Evolutionary conservation across 2,797 vertebrate genomes (phyloP), one percentile per base, ranked within the genome.

Genomic region (Amphiprion clarkii): DNA sequence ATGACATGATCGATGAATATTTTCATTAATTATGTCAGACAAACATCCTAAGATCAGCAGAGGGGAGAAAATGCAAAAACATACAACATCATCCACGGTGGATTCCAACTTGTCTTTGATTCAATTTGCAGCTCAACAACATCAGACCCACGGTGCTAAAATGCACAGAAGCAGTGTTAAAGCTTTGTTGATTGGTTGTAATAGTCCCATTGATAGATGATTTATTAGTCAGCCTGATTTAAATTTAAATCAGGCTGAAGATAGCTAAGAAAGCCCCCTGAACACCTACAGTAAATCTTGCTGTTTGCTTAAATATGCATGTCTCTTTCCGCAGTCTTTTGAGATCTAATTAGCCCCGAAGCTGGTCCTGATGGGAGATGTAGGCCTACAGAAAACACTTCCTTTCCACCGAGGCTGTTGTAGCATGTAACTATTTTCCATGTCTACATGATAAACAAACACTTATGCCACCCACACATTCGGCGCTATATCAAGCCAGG

Each of bases 351-450:
- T 91, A 89, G 72, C 78, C 78, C 74, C 1, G 33, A 51, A 81
- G 71, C 74, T 49, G 81, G 71, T 73, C 74, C 86, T 62, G 62
- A 76, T 73, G 84, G 80, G 82, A 82, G 59, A 65, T 27, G 66
- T 51, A 74, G 73, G 73, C 80, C 80, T 68, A 42, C 59, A 67
- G 66, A 84, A 79, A 68, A 17, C 74, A 10, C 76, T 64, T 67
- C 78, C 27, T 49, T 59, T 61, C 49, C 67, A 46, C 70, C 3
- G 31, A 74, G 69, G 58, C 77, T 67, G 74, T 76, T 90, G 88
- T 93, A 84, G 88, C 89, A 90, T 93, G 89, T 92, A 93, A 93
- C 83, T 89, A 79, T 88, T 93, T 93, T 90, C 78, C 76, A 3
- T 92, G 91, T 93, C 87, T 83, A 90, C 89, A 90, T 74, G 81